Evolutionary conservation across 2,888 invertebrate species (phyloP), one percentile per base, ranked within the genome.

Genomic region (Sycophila texana): DNA sequence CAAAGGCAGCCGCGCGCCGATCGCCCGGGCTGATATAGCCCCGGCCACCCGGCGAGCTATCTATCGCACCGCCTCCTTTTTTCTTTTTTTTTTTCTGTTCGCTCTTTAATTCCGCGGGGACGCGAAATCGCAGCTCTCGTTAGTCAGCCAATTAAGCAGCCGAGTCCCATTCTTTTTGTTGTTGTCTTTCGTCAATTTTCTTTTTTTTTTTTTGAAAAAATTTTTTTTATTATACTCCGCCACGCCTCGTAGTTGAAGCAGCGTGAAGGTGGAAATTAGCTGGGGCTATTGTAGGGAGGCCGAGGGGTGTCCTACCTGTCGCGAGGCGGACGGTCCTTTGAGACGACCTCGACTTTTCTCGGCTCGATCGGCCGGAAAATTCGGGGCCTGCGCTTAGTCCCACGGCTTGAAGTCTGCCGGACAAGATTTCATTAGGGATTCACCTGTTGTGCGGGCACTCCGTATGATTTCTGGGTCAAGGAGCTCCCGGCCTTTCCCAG

Each of bases 371-470:
- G 13, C 83, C 81, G 88, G 86, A 88, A 88, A 88, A 88, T 88
- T 87, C 84, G 74, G 22, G 68, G 20, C 47, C 49, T 30, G 39
- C 39, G 39, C 58, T 53, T 78, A 83, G 86, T 88, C 89, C 86
- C 89, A 90, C 88, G 89, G 86, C 84, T 84, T 85, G 85, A 86
- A 88, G 86, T 84, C 87, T 87, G 82, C 83, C 83, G 88, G 84
- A 86, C 61, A 63, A 0, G 61, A 73, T 63, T 73, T 76, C 68
- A 68, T 66, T 67, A 66, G 58, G 57, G 73, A 76, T 80, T 39
- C 81, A 79, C 79, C 81, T 81, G 77, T 79, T 79, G 51, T 60
- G 71, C 81, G 58, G 26, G 10, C 13, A 55, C 18, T 16, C 39
- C 39, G 47, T 67, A 20, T 74, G 63, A 78, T 76, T 81, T 83